Percentiles rank a stretch among this genome's conserved stretches.
Evolutionary conservation across 2,888 invertebrate genomes (phyloP).

Genomic region (Oithona nana): DNA sequence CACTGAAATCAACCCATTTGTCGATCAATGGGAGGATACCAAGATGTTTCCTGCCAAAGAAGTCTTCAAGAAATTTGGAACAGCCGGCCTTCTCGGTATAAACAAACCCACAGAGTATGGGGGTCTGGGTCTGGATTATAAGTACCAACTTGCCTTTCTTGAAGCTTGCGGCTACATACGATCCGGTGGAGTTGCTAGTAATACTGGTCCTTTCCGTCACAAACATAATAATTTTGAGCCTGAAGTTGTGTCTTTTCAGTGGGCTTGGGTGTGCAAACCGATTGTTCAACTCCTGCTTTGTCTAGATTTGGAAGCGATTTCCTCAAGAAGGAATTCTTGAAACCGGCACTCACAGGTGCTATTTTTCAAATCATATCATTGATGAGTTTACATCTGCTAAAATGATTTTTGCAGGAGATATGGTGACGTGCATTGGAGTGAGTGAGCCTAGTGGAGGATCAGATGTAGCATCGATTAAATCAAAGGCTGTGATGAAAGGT

Average conservation of each 20-base stretch:
- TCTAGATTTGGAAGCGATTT: conserved; percentile 25
- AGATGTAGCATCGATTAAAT: conserved; percentile 26
- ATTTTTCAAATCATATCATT: too few species aligned
- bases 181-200: conserved; percentile 35
- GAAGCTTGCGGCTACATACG: conserved; percentile 34
- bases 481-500: conserved; percentile 31
- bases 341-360: conserved; percentile 23
- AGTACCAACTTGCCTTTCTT: conserved; percentile 33
- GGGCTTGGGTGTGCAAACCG: conserved; percentile 36
- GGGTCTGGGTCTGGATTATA: conserved; percentile 32
- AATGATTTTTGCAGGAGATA: conserved; percentile 31
- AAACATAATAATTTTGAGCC: too few species aligned
- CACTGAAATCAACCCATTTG: conserved; percentile 35
- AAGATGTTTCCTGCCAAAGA: conserved; percentile 33
- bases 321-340: conserved; percentile 27
- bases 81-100: conserved; percentile 35
- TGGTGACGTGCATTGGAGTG: conserved; percentile 34
- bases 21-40: conserved; percentile 35
- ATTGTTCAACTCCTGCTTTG: conserved; percentile 37
- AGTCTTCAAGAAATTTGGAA: conserved; percentile 34
- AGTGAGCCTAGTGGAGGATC: conserved; percentile 30
- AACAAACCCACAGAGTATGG: conserved; percentile 27
- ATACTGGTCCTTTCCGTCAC: too few species aligned
- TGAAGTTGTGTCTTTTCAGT: too few species aligned
- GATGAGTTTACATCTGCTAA: too few species aligned